Evolutionary conservation across 2,888 invertebrate genomes (phyloP), one percentile per base, ranked within the genome.

Genomic region (Leptura quadrifasciata): DNA sequence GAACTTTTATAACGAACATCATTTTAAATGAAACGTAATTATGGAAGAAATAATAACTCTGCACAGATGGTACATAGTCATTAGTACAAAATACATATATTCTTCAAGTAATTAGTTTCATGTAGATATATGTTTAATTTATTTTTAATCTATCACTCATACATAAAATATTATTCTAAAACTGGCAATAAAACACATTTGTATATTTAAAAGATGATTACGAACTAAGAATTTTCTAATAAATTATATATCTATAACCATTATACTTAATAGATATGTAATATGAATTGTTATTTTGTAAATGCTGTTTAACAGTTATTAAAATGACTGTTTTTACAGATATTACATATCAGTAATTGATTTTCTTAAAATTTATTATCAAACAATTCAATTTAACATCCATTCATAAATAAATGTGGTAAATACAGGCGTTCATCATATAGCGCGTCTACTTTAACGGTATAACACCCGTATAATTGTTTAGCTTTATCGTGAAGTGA

Each of bases 1-100:
- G 78, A 77, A 78, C 67, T 78, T 76, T 78, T 79, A 69, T 77
- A 74, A 72, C 47, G 76, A 65, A 74, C 77, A 79, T 77, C 79
- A 77, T 79, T 79, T 73, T 74, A 80, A 81, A 82, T 81, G 81
- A 79, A 79, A 63, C 72, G 72, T 82, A 82, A 83, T 83, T 82
- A 80, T 79, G 74, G 77, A 76, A 78, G 72, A 72, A 69, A 72
- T 75, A 72, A 75, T 76, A 60, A 72, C 70, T 75, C 27, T 20
- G 69, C 74, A 74, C 80, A 80, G 76, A 80, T 76, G 78, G 75
- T 76, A 75, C 75, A 74, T 57, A 61, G 76, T 80, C 80, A 80
- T 80, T 80, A 80, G 78, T 76, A 77, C 39, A 67, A 63, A 77
- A 76, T 74, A 64, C 63, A 64, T 27, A 71, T 68, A 78, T 77